phyloP scores from a whole-genome alignment of 2,797 vertebrate species.

The Hyperoplus immaculatus region DNA sequence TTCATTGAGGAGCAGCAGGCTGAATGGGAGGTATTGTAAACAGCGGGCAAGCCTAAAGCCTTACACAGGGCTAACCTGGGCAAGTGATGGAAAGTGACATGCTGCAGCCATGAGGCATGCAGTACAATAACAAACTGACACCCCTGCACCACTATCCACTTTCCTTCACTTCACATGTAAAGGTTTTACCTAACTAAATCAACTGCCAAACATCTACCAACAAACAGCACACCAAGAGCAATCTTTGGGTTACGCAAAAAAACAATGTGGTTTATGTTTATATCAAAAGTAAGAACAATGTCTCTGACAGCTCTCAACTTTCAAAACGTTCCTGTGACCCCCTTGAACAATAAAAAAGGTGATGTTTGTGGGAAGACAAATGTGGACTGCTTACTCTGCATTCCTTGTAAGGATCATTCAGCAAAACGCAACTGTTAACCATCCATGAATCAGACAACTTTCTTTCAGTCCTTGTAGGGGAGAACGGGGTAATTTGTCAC shows the following conservation, averaged over 20 bases:
- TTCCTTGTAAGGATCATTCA: background rate
- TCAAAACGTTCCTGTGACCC: constrained; percentile 17
- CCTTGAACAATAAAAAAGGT: constrained; percentile 18
- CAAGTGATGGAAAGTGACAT: constrained; percentile 80
- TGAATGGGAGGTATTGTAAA: constrained; percentile 86
- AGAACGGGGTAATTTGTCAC: no score
- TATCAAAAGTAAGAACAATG: constrained; percentile 34
- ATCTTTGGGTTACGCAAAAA: constrained; percentile 49
- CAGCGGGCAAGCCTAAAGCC: constrained; percentile 77
- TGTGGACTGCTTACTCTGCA: constrained; percentile 4
- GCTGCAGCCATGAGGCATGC: constrained; percentile 68
- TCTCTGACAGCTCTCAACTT: constrained; percentile 14
- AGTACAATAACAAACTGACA: constrained; percentile 73
- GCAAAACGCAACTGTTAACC: background rate
- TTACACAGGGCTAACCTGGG: constrained; percentile 79
- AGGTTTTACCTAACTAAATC: constrained; percentile 38
- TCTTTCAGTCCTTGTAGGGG: background rate
- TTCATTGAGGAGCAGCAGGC: constrained; percentile 85
- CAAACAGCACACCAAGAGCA: constrained; percentile 30
- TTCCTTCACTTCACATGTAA: constrained; percentile 55
- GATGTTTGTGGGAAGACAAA: constrained; percentile 34
- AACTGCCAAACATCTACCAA: constrained; percentile 1
- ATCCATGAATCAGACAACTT: constrained; percentile 4
- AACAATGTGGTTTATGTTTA: constrained; percentile 51
- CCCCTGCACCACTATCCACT: constrained; percentile 38